Conservation (phyloP, 1,140 invertebrate genomes). For the Atta texana region DNA sequence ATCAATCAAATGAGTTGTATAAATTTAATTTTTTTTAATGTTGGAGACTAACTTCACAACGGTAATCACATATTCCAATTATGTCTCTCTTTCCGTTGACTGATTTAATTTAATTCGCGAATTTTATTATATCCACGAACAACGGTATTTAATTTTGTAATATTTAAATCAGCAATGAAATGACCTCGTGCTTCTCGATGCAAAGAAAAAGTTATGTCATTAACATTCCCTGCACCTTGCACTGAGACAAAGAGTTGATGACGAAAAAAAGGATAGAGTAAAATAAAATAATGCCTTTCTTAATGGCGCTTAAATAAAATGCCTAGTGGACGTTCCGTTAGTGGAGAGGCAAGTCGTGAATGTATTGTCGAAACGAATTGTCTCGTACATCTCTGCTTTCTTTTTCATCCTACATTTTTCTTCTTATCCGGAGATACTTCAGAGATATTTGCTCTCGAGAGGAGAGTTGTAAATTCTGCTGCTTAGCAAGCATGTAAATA, state of each 20-base stretch:
- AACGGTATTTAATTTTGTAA: conserved; percentile 9
- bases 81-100: background rate
- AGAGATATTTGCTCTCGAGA: conserved; percentile 48
- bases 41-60: too few relatives aligned
- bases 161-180: conserved; percentile 37
- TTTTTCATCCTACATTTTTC: background rate
- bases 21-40: too few relatives aligned
- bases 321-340: conserved; percentile 64
- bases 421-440: conserved; percentile 1
- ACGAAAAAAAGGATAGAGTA: conserved; percentile 62
- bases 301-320: conserved; percentile 73
- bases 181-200: conserved; percentile 55
- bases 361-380: conserved; percentile 70
- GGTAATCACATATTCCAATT: background rate
- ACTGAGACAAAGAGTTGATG: conserved; percentile 58
- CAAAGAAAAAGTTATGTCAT: conserved; percentile 64
- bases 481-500: conserved; percentile 56
- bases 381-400: background rate
- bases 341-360: conserved; percentile 55
- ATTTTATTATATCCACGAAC: background rate
- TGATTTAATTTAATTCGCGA: background rate
- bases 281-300: conserved; percentile 73
- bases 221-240: conserved; percentile 59
- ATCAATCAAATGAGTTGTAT: too few relatives aligned
- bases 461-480: conserved; percentile 54